Percentiles rank a stretch among this genome's conserved stretches.
phyloP scores from a whole-genome alignment of 2,113 vertebrate genomes.

The Sigmodon hispidus region DNA sequence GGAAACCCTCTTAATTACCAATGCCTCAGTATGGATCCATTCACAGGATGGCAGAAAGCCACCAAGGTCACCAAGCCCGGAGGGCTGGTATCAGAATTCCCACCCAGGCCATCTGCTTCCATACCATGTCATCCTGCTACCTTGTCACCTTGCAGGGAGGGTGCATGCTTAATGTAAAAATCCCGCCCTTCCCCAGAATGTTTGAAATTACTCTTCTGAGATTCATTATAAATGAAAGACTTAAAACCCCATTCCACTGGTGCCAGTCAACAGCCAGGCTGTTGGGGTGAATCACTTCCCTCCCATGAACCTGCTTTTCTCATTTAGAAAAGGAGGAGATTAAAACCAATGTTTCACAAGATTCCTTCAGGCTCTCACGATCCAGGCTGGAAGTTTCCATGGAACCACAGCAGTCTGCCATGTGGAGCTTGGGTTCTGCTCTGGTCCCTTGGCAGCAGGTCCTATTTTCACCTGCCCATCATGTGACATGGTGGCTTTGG shows the following conservation, averaged over 20 bases:
- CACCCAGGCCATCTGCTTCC: not conserved
- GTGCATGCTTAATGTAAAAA: fast-evolving
- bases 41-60: not conserved
- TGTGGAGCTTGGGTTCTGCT: not conserved
- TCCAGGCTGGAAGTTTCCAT: not conserved
- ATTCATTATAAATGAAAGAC: not conserved
- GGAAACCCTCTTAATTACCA: not conserved
- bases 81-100: not conserved
- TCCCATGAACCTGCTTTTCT: not conserved
- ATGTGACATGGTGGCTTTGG: not conserved
- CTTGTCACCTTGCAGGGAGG: not conserved
- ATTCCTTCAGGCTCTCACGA: not conserved
- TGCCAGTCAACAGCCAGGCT: not conserved
- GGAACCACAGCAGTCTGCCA: fast-evolving
- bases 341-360: not conserved
- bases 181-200: not conserved
- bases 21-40: not conserved
- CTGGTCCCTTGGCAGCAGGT: not conserved
- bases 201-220: not conserved
- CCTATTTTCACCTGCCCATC: not conserved
- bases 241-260: not conserved
- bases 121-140: fast-evolving
- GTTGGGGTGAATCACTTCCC: not conserved
- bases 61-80: not conserved
- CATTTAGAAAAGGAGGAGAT: not conserved